Percentiles rank a stretch among this genome's conserved stretches.
phyloP scores from a whole-genome alignment of 2,888 invertebrate species.

The Plebejus melissa region DNA sequence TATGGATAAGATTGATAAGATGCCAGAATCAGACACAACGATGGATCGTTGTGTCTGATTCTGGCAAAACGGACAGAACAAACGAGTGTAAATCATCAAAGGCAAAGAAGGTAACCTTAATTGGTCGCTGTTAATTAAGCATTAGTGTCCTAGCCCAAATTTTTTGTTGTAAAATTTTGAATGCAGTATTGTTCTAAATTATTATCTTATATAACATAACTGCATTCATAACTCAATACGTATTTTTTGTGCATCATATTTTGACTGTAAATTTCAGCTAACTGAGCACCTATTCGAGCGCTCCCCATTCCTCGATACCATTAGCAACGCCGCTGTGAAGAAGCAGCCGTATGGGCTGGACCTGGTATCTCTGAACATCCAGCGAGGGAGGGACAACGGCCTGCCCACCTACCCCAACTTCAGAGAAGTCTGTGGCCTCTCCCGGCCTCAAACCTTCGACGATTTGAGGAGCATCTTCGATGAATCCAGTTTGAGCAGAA shows the following conservation, averaged over 20 bases:
- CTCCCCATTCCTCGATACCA: conserved; percentile 36
- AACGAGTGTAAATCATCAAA: too few relatives aligned
- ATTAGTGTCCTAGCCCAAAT: too few relatives aligned
- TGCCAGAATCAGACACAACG: too few relatives aligned
- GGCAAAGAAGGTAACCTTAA: too few relatives aligned
- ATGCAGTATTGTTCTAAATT: too few relatives aligned
- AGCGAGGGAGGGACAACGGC: conserved; percentile 93
- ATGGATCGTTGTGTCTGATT: too few relatives aligned
- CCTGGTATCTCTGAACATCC: conserved; percentile 92
- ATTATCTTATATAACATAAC: too few relatives aligned
- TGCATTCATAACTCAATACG: too few relatives aligned
- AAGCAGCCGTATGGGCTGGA: conserved; percentile 84
- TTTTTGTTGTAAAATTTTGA: too few relatives aligned
- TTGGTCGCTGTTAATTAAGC: too few relatives aligned
- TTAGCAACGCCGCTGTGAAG: conserved; percentile 29
- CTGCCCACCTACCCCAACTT: conserved; percentile 88
- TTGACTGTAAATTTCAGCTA: conserved; percentile 62
- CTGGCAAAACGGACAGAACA: too few relatives aligned
- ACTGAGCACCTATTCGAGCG: conserved; percentile 84
- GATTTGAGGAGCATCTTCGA: conserved; percentile 84
- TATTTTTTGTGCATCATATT: not conserved
- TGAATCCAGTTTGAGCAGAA: conserved; percentile 79
- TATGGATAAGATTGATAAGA: too few relatives aligned
- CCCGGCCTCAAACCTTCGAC: conserved; percentile 79
- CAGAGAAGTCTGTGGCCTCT: conserved; percentile 86